These are phyloP conservation scores for Aegotheles bennettii DNA, from an alignment of 2,113 vertebrate species.

Conservation along the genomic window DNA sequence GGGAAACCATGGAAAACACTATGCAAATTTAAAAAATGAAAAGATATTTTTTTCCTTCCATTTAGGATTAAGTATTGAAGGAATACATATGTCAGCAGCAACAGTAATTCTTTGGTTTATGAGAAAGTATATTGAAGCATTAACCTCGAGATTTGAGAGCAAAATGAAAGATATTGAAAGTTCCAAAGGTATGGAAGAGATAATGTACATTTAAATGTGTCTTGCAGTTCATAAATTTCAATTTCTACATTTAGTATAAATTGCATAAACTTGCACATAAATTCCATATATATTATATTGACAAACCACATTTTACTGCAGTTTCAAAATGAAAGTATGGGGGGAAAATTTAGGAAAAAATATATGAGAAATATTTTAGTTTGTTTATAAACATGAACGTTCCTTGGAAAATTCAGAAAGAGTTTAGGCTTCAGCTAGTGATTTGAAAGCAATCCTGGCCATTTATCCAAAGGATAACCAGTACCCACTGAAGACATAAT, in stretches of 20 bases:
- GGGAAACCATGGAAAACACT: background rate
- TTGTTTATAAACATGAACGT: background rate
- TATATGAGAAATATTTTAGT: background rate
- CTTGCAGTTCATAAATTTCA: background rate
- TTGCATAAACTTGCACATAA: background rate
- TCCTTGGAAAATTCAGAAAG: background rate
- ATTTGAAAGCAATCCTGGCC: background rate
- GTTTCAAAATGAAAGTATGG: background rate
- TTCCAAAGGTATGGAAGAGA: background rate
- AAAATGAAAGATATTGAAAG: background rate
- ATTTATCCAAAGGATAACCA: background rate
- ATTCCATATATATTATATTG: background rate
- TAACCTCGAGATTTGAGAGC: background rate
- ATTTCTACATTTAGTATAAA: background rate
- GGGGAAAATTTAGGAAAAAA: background rate
- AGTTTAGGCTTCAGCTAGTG: background rate
- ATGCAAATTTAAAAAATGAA: background rate
- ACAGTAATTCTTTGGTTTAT: background rate
- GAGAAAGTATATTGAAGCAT: background rate
- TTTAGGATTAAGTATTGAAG: background rate
- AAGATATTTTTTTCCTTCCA: background rate
- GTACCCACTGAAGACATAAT: background rate
- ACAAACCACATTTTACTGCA: background rate
- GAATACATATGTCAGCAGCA: background rate
- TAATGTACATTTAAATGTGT: background rate